A percentile compares a stretch with the other conserved stretches of the same genome.
phyloP scores from a whole-genome alignment of 2,888 invertebrate genomes.

The Micropterix aruncella region DNA sequence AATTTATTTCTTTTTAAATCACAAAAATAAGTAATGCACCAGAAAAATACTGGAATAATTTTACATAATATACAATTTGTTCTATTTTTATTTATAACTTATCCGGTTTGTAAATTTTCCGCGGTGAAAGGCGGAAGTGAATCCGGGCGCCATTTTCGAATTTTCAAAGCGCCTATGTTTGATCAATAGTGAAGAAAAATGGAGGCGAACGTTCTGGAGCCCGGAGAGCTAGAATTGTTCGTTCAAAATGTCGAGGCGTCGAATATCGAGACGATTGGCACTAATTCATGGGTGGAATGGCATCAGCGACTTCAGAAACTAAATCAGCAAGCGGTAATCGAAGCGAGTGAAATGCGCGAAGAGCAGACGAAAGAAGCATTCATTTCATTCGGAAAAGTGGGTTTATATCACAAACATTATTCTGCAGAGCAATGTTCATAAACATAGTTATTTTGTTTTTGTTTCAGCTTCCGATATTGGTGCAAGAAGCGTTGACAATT shows the following conservation, averaged over 20 bases:
- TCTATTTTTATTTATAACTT: no score
- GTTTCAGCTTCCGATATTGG: slow-evolving; percentile 51
- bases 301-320: slow-evolving; percentile 74
- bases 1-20: no score
- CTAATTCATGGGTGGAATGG: slow-evolving; percentile 55
- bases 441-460: slow-evolving; percentile 6
- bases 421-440: no score
- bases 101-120: no score
- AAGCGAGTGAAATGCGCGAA: slow-evolving; percentile 63
- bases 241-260: slow-evolving; percentile 56
- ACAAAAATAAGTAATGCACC: no score
- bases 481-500: slow-evolving; percentile 72
- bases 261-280: slow-evolving; percentile 51
- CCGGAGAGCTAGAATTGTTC: slow-evolving; percentile 62
- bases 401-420: no score
- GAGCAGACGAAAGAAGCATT: slow-evolving; percentile 77
- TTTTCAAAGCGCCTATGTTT: no score
- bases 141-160: no score
- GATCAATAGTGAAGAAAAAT: no score
- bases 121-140: no score
- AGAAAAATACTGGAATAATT: no score
- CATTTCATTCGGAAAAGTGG: slow-evolving; percentile 62
- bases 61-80: no score
- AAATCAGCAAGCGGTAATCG: slow-evolving; percentile 76
- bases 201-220: slow-evolving; percentile 37